Base-by-base conservation (phyloP, 2,888 invertebrate species). In the Chloroclysta siterata region DNA sequence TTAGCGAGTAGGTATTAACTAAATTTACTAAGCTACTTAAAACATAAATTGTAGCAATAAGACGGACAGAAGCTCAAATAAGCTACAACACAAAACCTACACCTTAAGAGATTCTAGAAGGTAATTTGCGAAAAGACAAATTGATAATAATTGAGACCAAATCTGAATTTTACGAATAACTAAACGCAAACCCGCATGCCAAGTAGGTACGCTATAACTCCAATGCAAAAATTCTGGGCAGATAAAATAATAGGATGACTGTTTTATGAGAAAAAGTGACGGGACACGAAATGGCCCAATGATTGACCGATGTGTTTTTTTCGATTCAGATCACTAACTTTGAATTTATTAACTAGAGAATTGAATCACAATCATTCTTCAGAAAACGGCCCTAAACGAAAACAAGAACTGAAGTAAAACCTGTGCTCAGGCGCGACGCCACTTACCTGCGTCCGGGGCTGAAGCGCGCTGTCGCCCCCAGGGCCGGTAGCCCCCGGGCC, bases 351-450 rank as follows among this genome's bases (percentile, higher is more conserved):
- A 22, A 2, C 33, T 6, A 33, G 33, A 33, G 33, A 33, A 33
- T 8, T 8, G 36, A 39, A 39, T 39, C 36, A 0, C 36, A 33
- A 6, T 6, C 6, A 33, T 1, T 7, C 33, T 5, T 5, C 4
- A 39, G 2, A 39, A 39, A 0, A 39, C 36, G 10, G 36, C 36
- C 54, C 48, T 17, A 17, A 56, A 48, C 48, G n/a, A n/a, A 46
- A 5, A 33, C 54, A 54, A 11, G 36, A 1, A 22, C 22, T 28
- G 22, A 22, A n/a, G 2, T 29, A 48, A 36, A 33, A 33, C 41
- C 52, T 53, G 62, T 63, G 50, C 66, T 51, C 61, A 47, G 59
- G 61, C 56, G 58, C 39, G 60, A 10, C 50, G 54, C 61, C 53
- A 63, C 62, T 63, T 57, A 63, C 62, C 62, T 53, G 47, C 41